A percentile compares a stretch with the other conserved stretches of the same genome.
phyloP scores from a whole-genome alignment of 2,888 invertebrate species.

The Drosophila longiperda region DNA sequence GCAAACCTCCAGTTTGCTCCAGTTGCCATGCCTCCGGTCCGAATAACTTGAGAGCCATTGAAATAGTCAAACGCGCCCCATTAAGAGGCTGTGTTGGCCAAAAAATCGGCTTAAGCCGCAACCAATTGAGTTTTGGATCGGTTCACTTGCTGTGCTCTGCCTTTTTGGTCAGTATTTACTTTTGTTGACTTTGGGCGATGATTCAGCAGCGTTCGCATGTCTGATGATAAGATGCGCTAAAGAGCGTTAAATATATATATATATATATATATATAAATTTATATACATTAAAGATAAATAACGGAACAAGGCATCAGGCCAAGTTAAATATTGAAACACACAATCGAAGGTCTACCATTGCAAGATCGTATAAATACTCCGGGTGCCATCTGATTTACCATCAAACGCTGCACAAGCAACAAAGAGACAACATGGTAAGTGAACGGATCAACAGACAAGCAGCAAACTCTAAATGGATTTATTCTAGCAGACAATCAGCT shows the following conservation, averaged over 20 bases:
- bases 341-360: conserved; percentile 59
- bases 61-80: conserved; percentile 75
- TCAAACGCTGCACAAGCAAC: conserved; percentile 55
- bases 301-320: conserved; percentile 63
- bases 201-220: conserved; percentile 67
- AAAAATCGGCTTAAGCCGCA: conserved; percentile 70
- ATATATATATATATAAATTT: conserved; percentile 15
- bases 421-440: conserved; percentile 69
- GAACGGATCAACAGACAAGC: background rate
- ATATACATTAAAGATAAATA: conserved; percentile 53
- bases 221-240: conserved; percentile 67
- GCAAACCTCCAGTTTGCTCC: conserved; percentile 57
- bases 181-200: conserved; percentile 54
- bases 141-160: conserved; percentile 28
- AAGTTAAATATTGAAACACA: conserved; percentile 59
- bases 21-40: conserved; percentile 61
- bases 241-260: conserved; percentile 35
- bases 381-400: conserved; percentile 31
- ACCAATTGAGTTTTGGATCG: conserved; percentile 56
- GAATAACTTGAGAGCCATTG: conserved; percentile 65
- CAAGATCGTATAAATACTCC: conserved; percentile 61
- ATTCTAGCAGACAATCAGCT: conserved; percentile 50
- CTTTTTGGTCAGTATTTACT: conserved; percentile 15
- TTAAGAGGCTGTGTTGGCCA: conserved; percentile 59
- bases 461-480: conserved; percentile 7